Conservation (phyloP, 2,888 invertebrate genomes). For the Limnephilus marmoratus region DNA sequence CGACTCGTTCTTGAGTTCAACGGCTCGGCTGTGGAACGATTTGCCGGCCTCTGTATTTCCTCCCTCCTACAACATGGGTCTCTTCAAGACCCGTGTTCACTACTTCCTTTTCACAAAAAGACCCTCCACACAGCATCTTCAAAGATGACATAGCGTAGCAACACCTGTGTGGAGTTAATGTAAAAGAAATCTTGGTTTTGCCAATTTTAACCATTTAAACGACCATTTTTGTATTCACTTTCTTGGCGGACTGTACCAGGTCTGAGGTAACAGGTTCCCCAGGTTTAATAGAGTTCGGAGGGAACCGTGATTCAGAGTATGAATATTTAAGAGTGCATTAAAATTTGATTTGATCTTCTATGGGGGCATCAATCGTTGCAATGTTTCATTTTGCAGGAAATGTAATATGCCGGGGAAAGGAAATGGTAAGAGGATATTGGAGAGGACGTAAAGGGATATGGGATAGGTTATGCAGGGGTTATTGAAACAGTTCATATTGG, state of each 20-base stretch:
- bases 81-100: no score
- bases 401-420: not conserved
- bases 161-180: no score
- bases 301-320: not conserved
- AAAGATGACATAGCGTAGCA: no score
- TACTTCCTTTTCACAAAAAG: no score
- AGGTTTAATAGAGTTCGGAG: not conserved
- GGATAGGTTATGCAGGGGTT: not conserved
- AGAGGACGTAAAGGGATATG: not conserved
- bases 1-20: no score
- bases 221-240: no score
- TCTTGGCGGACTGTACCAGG: not conserved
- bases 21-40: no score
- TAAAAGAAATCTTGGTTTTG: no score
- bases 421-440: not conserved
- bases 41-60: no score
- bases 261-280: not conserved
- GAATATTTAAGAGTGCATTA: constrained; percentile 2
- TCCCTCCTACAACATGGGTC: no score
- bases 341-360: not conserved
- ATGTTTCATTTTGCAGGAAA: not conserved
- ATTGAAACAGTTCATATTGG: not conserved
- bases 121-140: no score
- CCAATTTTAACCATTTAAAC: no score
- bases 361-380: not conserved